These are phyloP conservation scores for Forpus xanthops DNA, from an alignment of 2,797 vertebrate species.

Conservation along the genomic window DNA sequence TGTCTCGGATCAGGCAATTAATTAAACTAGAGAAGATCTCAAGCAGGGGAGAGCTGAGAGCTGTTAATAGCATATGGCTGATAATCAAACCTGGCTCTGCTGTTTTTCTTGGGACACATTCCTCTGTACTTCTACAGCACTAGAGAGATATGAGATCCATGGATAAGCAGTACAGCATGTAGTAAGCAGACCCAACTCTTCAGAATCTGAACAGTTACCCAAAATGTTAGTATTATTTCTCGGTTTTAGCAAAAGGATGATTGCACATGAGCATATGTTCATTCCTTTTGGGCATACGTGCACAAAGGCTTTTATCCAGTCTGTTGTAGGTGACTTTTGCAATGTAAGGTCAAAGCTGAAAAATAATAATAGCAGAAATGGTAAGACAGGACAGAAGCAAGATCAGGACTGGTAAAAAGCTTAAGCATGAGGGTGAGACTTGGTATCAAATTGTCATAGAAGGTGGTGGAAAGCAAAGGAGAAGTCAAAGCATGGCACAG, in stretches of 20 bases:
- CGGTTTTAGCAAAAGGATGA: neutral
- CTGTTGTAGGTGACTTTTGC: neutral
- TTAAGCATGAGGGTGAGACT: neutral
- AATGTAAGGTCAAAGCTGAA: neutral
- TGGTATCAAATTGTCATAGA: neutral
- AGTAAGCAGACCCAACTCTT: neutral
- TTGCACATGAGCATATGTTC: neutral
- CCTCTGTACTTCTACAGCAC: neutral
- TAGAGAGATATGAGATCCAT: neutral
- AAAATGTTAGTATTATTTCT: neutral
- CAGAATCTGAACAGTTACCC: neutral
- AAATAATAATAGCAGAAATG: neutral
- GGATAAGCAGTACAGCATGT: neutral
- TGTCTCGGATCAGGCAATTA: conserved; percentile 43
- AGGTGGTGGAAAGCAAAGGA: neutral
- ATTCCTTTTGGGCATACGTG: neutral
- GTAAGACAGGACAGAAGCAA: neutral
- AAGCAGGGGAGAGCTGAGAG: neutral
- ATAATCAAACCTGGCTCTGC: neutral
- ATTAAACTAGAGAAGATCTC: conserved; percentile 32
- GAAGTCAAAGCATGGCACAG: neutral
- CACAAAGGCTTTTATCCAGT: neutral
- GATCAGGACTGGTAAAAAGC: neutral
- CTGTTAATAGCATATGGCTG: neutral
- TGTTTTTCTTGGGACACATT: neutral